Base-by-base conservation (phyloP, 2,113 vertebrate species). In the Seriola aureovittata region DNA sequence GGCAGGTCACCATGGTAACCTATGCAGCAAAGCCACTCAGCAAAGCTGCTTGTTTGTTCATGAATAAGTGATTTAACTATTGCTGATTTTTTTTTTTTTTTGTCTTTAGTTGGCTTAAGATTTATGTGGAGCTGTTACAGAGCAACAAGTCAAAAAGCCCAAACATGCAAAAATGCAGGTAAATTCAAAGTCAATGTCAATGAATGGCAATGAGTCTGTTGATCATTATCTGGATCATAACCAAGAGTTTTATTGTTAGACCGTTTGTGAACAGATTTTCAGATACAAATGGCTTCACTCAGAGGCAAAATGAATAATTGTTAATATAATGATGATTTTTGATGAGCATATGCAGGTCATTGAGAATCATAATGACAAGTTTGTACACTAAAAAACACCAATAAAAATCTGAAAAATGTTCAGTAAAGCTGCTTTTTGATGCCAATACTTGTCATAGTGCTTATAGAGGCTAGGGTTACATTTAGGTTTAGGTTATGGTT, bases 1-100 rank as follows among this genome's bases (percentile, higher is more conserved):
- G 52, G n/a, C 9, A 5, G 21, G 72, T 80, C 48, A 67, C 36
- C 70, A 40, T 23, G 40, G 34, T 38, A 75, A 79, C 48, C 32
- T 67, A 52, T 54, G 23, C 60, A 40, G 48, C 71, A 50, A n/a
- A 64, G 16, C 14, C 52, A 38, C 78, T 66, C 52, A n/a, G 23
- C 42, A n/a, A 4, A 67, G 25, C 23, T 42, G 70, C 38, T 81
- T 48, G 38, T 44, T 48, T 29, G 21, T 6, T 42, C 23, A 55
- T 34, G 46, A 70, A 64, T 60, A 21, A 36, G 21, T 52, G 17
- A 59, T 14, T 32, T 34, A 11, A 21, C 29, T 4, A 50, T 4
- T 23, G 16, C 21, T 42, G 9, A 48, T 13, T 52, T 52, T 8
- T 54, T 54, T 9, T 3, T 0, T 21, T 54, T 9, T 14, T 34